Evolutionary conservation across 2,113 vertebrate genomes (phyloP), one percentile per base, ranked within the genome.

Genomic region (Bujurquina vittata): DNA sequence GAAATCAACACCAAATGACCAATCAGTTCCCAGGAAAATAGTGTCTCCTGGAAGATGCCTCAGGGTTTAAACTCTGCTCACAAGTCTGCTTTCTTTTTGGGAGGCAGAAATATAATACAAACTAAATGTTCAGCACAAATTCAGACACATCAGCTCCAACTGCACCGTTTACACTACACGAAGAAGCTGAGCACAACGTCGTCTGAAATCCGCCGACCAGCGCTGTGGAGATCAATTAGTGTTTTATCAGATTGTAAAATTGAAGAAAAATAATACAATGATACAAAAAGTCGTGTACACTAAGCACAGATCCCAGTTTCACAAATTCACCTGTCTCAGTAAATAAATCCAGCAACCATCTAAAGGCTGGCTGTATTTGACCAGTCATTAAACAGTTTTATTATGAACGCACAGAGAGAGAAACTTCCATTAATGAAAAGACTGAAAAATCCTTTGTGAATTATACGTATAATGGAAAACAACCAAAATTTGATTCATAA

Each of bases 121-220:
- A n/a, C n/a, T 67, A 67, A 67, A 2, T 67, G 40, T 26, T 0
- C 2, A 46, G 22, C 40, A 26, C 43, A 22, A 10, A 26, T 26
- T 67, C 37, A 46, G 37, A 65, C 22, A 17, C 7, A 26, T 67
- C 62, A 10, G 63, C 63, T 46, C 40, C 40, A 18, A 18, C 40
- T 17, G 22, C 43, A 46, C 37, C 10, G 0, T 22, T 22, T 43
- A 43, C 37, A 8, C 7, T 9, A 67, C 0, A 15, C 23, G 12
- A 26, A 46, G 62, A 67, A 0, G 37, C 0, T 67, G 43, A 67
- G 23, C 62, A 0, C 62, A 43, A 43, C n/a, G 43, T 37, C 15
- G 43, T 23, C 1, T 14, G 23, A 22, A 0, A 0, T 4, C 22
- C 22, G 3, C 37, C 14, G 2, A 46, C 7, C 1, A 46, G 62